Conservation (phyloP, 2,113 vertebrate genomes). For the Grammatotria lemairii region DNA sequence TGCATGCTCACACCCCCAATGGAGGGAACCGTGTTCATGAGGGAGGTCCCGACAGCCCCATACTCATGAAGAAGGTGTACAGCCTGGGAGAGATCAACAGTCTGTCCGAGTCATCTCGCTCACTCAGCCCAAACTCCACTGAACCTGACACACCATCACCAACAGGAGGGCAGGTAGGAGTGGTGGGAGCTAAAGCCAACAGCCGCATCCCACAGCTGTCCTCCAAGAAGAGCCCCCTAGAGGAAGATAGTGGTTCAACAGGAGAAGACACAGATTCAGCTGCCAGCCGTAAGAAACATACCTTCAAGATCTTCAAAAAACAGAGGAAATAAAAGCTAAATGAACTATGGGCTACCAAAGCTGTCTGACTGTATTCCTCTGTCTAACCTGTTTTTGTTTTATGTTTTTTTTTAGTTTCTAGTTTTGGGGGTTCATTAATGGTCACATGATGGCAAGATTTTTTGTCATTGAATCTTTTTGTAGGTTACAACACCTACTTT, state of each 20-base stretch:
- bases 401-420: background rate
- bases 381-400: background rate
- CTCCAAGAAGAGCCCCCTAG: conserved; percentile 83
- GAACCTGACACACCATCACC: conserved; percentile 89
- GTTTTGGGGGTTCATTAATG: background rate
- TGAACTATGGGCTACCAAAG: conserved; percentile 23
- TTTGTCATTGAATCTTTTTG: conserved; percentile 36
- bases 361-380: conserved; percentile 22
- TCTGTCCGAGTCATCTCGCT: conserved; percentile 84
- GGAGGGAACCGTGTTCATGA: conserved; percentile 76
- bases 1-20: conserved; percentile 67
- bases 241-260: conserved; percentile 89
- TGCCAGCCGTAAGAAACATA: conserved; percentile 90
- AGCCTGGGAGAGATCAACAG: conserved; percentile 83
- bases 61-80: conserved; percentile 76
- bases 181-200: conserved; percentile 56
- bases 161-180: conserved; percentile 62
- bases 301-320: conserved; percentile 98
- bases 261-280: conserved; percentile 89
- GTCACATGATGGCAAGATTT: conserved; percentile 26
- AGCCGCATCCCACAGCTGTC: conserved; percentile 91
- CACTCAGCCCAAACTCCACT: conserved; percentile 89
- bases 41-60: conserved; percentile 76
- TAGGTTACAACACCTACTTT: conserved; percentile 35
- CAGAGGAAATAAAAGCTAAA: conserved; percentile 80